Evolutionary conservation across 2,113 vertebrate genomes (phyloP), one percentile per base, ranked within the genome.

Genomic region (Limanda limanda): DNA sequence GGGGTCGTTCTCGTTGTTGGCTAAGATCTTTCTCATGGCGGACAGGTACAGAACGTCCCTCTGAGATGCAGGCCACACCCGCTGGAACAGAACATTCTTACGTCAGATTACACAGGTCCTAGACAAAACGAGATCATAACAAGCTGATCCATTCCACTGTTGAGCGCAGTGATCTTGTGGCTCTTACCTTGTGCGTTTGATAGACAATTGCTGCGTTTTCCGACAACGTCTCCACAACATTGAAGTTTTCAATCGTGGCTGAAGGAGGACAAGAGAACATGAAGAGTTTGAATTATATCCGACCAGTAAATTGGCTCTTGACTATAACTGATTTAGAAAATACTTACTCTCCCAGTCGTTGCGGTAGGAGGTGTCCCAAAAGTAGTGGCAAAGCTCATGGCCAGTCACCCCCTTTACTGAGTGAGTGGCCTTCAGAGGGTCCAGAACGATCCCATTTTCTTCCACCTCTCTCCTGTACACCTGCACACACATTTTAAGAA

Each of bases 311-410:
- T 7, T 1, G 6, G 45, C 20, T 69, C 11, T 5, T 3, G 31
- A 8, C 4, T 4, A 2, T 4, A 3, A 10, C 0, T 5, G n/a
- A 3, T 2, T 25, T 5, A 18, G 42, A 20, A 4, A 18, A 62
- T 3, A 92, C 97, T 90, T 95, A 99, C 98, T 99, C 94, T 99
- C 97, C 98, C 98, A 99, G 89, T 99, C 98, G 86, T 96, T 98
- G 85, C 98, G 97, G 88, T 96, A 96, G 13, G 96, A 91, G 0
- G 97, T 97, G 74, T 97, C 97, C 98, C 98, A 99, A 63, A 99
- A 99, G 91, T 97, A 97, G 86, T 97, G 96, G 89, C 98, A 99
- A 78, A 99, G 94, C 90, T 99, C 98, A 3, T 97, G 98, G 1
- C 98, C 98, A 0, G 97, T 99, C 55, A 99, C 97, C 0, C 97